These are phyloP conservation scores for Apistogramma diplotaenia DNA, from an alignment of 2,113 vertebrate genomes.

Conservation along the genomic window DNA sequence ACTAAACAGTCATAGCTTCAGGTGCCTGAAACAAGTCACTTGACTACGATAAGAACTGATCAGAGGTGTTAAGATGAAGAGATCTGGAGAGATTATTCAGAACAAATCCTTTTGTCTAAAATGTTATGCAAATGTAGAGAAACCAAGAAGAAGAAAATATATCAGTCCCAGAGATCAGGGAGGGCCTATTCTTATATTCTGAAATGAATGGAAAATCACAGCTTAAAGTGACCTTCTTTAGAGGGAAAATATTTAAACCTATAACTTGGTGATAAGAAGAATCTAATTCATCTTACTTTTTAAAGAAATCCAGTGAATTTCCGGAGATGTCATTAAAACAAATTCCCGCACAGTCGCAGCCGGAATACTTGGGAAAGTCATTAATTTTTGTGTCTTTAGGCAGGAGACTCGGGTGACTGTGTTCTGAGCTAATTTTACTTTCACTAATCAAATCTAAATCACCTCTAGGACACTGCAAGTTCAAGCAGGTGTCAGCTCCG, in stretches of 20 bases:
- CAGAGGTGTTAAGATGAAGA: not conserved
- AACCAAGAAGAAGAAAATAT: not conserved
- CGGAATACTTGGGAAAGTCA: not conserved
- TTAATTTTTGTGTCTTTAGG: not conserved
- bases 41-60: not conserved
- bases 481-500: not conserved
- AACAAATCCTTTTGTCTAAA: not conserved
- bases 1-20: not conserved
- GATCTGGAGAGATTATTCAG: not conserved
- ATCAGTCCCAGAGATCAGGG: not conserved
- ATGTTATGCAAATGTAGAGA: not conserved
- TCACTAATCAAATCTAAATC: conserved; percentile 3
- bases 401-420: not conserved
- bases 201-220: not conserved
- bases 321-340: not conserved
- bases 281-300: not conserved
- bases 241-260: not conserved
- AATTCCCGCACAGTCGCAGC: not conserved
- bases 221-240: not conserved
- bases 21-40: not conserved
- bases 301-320: not conserved
- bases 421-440: not conserved
- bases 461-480: not conserved
- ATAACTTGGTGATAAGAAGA: not conserved
- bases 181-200: not conserved